Evolutionary conservation across 1,140 invertebrate genomes (phyloP).

Genomic region (Archegozetes longisetosus): DNA sequence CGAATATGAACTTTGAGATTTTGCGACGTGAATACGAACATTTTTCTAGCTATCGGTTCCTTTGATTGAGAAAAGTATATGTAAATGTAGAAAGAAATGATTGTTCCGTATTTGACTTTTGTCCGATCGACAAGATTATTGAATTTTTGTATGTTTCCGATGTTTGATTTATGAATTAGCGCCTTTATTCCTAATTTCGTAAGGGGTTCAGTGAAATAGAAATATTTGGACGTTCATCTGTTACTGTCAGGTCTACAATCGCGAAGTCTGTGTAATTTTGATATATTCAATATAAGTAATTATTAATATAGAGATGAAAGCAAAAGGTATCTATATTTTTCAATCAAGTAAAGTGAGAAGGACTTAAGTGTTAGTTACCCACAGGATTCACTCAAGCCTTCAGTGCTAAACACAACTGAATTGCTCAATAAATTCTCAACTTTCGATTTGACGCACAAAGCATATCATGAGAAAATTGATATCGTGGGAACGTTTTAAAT

Average conservation of each 20-base stretch:
- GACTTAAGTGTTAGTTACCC: no score
- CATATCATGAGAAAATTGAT: no score
- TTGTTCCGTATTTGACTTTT: background rate
- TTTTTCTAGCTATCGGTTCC: background rate
- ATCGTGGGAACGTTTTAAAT: no score
- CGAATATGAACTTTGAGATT: background rate
- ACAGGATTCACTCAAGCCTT: no score
- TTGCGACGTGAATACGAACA: background rate
- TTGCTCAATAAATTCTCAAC: no score
- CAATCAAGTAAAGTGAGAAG: no score
- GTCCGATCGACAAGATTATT: background rate
- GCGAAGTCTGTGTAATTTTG: slow-evolving; percentile 50
- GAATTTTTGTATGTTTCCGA: background rate
- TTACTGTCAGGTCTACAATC: slow-evolving; percentile 83
- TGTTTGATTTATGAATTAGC: no score
- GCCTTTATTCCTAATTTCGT: slow-evolving; percentile 40
- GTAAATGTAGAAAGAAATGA: background rate
- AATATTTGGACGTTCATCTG: slow-evolving; percentile 67
- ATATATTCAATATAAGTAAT: background rate
- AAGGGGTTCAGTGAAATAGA: slow-evolving; percentile 89
- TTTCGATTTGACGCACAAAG: no score
- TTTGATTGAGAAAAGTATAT: background rate
- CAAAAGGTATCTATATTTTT: background rate
- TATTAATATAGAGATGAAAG: background rate
- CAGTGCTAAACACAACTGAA: no score